These are phyloP conservation scores for Gobiocypris rarus DNA, from an alignment of 2,113 vertebrate species.

Conservation along the genomic window DNA sequence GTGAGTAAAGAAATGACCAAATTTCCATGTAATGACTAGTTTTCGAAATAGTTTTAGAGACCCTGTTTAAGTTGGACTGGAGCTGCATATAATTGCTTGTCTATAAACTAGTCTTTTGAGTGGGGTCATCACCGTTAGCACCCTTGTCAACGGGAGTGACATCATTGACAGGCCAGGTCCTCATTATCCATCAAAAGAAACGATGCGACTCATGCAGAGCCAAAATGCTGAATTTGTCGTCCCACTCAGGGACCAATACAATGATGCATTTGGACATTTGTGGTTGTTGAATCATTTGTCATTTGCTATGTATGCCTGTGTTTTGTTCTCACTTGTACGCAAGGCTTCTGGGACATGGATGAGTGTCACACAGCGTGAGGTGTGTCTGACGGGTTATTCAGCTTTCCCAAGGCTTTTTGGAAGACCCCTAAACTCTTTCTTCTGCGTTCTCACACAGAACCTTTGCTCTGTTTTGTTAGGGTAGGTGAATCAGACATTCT, in stretches of 20 bases:
- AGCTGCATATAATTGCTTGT: background rate
- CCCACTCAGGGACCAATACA: constrained; percentile 25
- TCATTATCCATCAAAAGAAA: constrained; percentile 9
- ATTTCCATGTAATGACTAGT: background rate
- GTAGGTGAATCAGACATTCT: constrained; percentile 60
- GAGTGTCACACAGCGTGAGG: constrained; percentile 28
- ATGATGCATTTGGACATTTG: constrained; percentile 33
- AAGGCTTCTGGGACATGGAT: background rate
- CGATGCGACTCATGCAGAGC: background rate
- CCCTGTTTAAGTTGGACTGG: background rate
- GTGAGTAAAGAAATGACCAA: too few relatives aligned
- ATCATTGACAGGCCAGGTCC: constrained; percentile 9
- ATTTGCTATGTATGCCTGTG: constrained; percentile 10
- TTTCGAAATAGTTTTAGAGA: too few relatives aligned
- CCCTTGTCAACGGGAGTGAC: constrained; percentile 2
- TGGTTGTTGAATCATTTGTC: constrained; percentile 46
- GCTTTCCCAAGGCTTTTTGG: constrained; percentile 26
- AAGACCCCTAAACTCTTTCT: constrained; percentile 22
- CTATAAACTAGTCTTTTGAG: background rate
- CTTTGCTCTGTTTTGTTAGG: constrained; percentile 44
- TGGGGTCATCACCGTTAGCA: background rate
- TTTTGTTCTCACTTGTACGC: constrained; percentile 27
- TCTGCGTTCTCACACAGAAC: constrained; percentile 27
- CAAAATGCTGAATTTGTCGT: constrained; percentile 1
- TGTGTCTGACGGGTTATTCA: constrained; percentile 44